Evolutionary conservation across 2,888 invertebrate species (phyloP).

Genomic region (Sphaeridia pumilis): DNA sequence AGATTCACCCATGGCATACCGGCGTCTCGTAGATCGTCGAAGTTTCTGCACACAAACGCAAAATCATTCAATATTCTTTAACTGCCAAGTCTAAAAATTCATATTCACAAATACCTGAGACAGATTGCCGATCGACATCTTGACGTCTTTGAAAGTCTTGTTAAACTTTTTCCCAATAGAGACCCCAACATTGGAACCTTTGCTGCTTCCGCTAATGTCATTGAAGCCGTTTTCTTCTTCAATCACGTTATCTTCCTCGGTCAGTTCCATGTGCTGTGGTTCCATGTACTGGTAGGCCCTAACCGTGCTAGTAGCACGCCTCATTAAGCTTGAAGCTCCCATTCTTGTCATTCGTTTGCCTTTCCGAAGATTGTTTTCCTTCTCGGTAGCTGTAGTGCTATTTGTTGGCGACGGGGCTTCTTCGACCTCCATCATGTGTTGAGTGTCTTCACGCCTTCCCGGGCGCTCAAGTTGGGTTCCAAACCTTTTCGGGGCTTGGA

Average conservation of each 20-base stretch:
- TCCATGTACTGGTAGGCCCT: constrained; percentile 11
- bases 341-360: constrained; percentile 13
- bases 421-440: constrained; percentile 10
- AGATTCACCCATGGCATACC: constrained; percentile 38
- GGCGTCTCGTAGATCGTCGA: constrained; percentile 46
- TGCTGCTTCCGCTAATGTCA: constrained; percentile 12
- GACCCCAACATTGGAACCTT: constrained; percentile 6
- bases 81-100: neutral
- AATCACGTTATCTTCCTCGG: constrained; percentile 14
- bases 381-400: neutral
- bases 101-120: constrained; percentile 27
- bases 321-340: constrained; percentile 13
- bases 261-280: constrained; percentile 7
- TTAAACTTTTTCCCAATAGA: constrained; percentile 26
- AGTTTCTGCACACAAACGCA: constrained; percentile 44
- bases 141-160: constrained; percentile 34
- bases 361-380: constrained; percentile 11
- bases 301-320: constrained; percentile 7
- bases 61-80: constrained; percentile 9
- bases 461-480: neutral
- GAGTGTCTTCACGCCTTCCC: neutral
- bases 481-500: constrained; percentile 18
- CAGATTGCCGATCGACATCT: constrained; percentile 29
- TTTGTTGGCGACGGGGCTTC: neutral
- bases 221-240: constrained; percentile 16